Percentiles rank a stretch among this genome's conserved stretches.
Evolutionary conservation across 2,113 vertebrate genomes (phyloP).

Genomic region (Scartelaos histophorus): DNA sequence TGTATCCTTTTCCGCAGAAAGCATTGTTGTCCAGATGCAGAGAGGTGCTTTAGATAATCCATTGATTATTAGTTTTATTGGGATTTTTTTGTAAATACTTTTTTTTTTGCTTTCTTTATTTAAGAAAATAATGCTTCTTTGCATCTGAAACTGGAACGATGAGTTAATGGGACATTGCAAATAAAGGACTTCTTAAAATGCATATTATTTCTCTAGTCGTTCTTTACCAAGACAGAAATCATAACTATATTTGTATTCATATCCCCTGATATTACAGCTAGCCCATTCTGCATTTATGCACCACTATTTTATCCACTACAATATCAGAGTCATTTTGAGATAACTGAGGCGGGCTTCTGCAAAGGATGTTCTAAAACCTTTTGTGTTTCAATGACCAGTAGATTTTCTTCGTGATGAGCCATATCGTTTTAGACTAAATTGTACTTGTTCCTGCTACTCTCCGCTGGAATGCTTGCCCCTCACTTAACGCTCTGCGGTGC

Average conservation of each 20-base stretch:
- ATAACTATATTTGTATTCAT: neutral
- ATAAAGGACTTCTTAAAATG: slow-evolving; percentile 82
- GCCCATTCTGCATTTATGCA: neutral
- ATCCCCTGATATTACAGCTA: neutral
- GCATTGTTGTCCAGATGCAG: slow-evolving; percentile 83
- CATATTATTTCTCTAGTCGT: slow-evolving; percentile 40
- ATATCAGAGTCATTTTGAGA: neutral
- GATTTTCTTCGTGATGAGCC: too few relatives aligned
- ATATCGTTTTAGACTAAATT: neutral
- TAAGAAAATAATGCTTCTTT: slow-evolving; percentile 91
- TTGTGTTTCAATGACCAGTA: neutral
- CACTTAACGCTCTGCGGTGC: neutral
- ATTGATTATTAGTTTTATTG: slow-evolving; percentile 83
- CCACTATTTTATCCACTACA: too few relatives aligned
- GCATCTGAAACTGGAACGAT: slow-evolving; percentile 87
- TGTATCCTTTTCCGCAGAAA: slow-evolving; percentile 73
- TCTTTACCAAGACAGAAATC: neutral
- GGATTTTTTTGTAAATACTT: slow-evolving; percentile 89
- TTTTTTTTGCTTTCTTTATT: slow-evolving; percentile 86
- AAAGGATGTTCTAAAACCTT: neutral
- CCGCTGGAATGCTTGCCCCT: neutral
- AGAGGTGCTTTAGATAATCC: slow-evolving; percentile 88
- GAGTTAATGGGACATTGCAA: slow-evolving; percentile 76
- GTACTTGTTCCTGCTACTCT: neutral
- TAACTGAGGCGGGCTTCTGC: neutral